Base-by-base conservation (phyloP, 2,113 vertebrate genomes). In the Paramisgurnus dabryanus region DNA sequence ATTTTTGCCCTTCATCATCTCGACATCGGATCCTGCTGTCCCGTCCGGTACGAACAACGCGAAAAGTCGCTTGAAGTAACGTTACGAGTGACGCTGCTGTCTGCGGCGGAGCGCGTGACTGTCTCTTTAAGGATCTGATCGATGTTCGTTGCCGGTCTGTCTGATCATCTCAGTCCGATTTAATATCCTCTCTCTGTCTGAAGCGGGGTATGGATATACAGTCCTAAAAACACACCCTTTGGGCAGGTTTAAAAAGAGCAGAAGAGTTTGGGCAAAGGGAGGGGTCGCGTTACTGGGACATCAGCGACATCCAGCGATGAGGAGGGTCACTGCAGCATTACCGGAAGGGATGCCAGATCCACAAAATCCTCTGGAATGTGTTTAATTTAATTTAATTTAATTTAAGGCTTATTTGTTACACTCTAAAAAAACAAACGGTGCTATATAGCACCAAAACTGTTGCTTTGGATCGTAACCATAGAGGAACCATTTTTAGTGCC, bases 141-240 rank as follows among this genome's bases (percentile, higher is more conserved):
- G 49, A 7, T 43, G 63, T 49, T 5, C 17, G 50, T 12, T 7
- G 18, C 43, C 73, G 43, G 9, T 2, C 1, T 11, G 17, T 18
- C 75, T 66, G 10, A 3, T 8, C 9, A 17, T 2, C 22, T 66
- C 17, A 12, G 9, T 12, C 45, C 13, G 12, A 18, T 27, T 47
- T 6, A 18, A 4, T 22, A 5, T 9, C 3, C 3, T 50, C 0
- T 7, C 45, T 58, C 8, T 53, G 60, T 15, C 61, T 12, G 74
- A 41, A 61, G 63, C 22, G 61, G 57, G 79, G 86, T 82, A 79
- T 71, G 57, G 82, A 68, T 88, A 66, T 12, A 11, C 15, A 90
- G 88, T 89, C 86, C 88, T 87, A 85, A 88, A 86, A 89, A 88
- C 89, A 90, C 88, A 88, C 87, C 89, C 91, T 89, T 89, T 87